phyloP scores from a whole-genome alignment of 2,888 invertebrate species.

The Antheraea yamamai region DNA sequence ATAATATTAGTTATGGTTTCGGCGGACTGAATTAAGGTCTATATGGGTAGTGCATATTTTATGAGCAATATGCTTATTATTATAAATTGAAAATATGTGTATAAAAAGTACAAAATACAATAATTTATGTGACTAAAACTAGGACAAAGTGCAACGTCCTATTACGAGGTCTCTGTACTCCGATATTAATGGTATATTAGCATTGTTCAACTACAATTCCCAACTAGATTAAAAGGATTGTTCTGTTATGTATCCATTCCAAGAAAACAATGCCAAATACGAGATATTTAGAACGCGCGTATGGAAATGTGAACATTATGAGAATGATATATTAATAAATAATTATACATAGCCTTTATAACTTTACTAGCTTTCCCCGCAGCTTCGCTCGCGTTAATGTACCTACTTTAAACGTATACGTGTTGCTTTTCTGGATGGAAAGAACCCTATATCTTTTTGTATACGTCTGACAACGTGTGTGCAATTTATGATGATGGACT shows the following conservation, averaged over 20 bases:
- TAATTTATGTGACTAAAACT: not conserved
- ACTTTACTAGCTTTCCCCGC: no score
- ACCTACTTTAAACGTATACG: no score
- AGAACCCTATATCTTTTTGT: no score
- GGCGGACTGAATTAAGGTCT: not conserved
- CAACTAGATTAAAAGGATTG: conserved; percentile 72
- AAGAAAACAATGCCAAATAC: conserved; percentile 35
- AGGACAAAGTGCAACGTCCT: conserved; percentile 6
- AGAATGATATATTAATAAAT: not conserved
- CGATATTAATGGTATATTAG: conserved; percentile 60
- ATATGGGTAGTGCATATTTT: not conserved
- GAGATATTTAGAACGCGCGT: not conserved
- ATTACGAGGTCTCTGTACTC: conserved; percentile 17
- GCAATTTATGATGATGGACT: no score
- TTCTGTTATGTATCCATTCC: conserved; percentile 46
- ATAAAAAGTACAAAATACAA: not conserved
- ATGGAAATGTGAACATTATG: conserved; percentile 21
- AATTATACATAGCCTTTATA: not conserved
- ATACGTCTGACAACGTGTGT: no score
- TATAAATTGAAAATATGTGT: not conserved
- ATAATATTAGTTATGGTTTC: not conserved
- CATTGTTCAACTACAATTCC: conserved; percentile 46
- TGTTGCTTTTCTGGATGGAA: no score
- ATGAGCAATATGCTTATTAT: not conserved
- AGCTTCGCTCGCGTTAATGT: no score